Percentiles rank a stretch among this genome's conserved stretches.
These are phyloP conservation scores for Caenorhabditis tropicalis DNA, from an alignment of 1,140 invertebrate species.

Conservation along the genomic window DNA sequence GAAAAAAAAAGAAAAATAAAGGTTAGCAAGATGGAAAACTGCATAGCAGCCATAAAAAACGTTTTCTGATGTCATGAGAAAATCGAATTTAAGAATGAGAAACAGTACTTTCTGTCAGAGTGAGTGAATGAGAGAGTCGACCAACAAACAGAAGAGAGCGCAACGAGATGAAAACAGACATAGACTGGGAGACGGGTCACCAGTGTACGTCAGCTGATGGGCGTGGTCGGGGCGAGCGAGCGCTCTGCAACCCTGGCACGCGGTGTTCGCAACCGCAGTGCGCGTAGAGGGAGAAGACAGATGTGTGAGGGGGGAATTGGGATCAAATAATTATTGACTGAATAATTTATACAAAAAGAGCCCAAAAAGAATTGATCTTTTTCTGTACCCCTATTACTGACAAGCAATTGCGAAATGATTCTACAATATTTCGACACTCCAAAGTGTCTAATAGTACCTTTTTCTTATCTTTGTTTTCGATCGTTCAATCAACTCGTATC, in stretches of 20 bases:
- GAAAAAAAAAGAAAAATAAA: background rate
- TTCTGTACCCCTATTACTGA: too few relatives aligned
- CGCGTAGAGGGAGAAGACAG: background rate
- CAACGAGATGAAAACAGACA: background rate
- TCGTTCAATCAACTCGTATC: too few relatives aligned
- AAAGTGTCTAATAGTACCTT: too few relatives aligned
- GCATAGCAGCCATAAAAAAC: too few relatives aligned
- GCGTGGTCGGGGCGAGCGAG: background rate
- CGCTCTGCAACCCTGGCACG: background rate
- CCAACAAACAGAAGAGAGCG: background rate
- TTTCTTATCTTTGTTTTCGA: too few relatives aligned
- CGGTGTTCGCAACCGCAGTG: background rate
- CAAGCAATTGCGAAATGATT: too few relatives aligned
- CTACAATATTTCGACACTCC: too few relatives aligned
- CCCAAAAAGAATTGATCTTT: too few relatives aligned
- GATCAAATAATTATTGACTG: too few relatives aligned
- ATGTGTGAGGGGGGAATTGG: too few relatives aligned
- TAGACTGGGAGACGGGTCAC: background rate
- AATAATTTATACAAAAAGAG: too few relatives aligned
- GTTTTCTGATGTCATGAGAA: background rate
- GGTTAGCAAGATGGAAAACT: background rate
- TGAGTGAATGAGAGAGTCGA: background rate
- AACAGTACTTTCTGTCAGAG: too few relatives aligned
- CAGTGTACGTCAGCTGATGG: conserved; percentile 41
- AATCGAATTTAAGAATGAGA: background rate